Conservation (phyloP, 2,888 invertebrate genomes). For the Agrypnus murinus region DNA sequence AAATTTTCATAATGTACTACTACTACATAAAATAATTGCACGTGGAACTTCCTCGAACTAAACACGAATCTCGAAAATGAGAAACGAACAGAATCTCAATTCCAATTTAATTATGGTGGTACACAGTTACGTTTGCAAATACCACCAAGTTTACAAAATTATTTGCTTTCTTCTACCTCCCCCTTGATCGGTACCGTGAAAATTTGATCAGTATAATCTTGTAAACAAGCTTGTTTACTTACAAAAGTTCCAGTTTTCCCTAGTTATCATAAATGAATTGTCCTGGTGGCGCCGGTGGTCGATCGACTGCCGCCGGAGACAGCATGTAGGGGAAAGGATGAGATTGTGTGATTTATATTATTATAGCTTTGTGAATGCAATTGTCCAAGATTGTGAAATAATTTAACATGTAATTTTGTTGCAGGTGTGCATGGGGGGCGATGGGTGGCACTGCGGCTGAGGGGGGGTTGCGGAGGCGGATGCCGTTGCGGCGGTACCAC, state of each 20-base stretch:
- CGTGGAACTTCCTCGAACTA: not conserved
- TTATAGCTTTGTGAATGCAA: not conserved
- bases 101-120: not conserved
- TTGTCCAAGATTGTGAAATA: conserved; percentile 14
- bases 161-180: conserved; percentile 1
- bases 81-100: not conserved
- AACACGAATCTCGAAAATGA: not conserved
- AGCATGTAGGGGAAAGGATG: not conserved
- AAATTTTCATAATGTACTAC: not conserved
- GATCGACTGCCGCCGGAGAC: conserved; percentile 19
- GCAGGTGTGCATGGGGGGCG: conserved; percentile 75
- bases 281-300: conserved; percentile 38
- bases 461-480: conserved; percentile 71
- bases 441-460: conserved; percentile 70
- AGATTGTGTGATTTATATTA: not conserved
- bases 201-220: conserved; percentile 31
- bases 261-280: conserved; percentile 29
- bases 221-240: conserved; percentile 44
- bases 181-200: conserved; percentile 19
- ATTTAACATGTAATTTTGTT: conserved; percentile 70
- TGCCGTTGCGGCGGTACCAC: conserved; percentile 72
- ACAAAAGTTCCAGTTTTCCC: conserved; percentile 30
- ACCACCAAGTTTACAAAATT: not conserved
- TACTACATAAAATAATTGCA: no score
- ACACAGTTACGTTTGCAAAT: not conserved